These are phyloP conservation scores for Aratinga solstitialis DNA, from an alignment of 2,797 vertebrate genomes.

Conservation along the genomic window DNA sequence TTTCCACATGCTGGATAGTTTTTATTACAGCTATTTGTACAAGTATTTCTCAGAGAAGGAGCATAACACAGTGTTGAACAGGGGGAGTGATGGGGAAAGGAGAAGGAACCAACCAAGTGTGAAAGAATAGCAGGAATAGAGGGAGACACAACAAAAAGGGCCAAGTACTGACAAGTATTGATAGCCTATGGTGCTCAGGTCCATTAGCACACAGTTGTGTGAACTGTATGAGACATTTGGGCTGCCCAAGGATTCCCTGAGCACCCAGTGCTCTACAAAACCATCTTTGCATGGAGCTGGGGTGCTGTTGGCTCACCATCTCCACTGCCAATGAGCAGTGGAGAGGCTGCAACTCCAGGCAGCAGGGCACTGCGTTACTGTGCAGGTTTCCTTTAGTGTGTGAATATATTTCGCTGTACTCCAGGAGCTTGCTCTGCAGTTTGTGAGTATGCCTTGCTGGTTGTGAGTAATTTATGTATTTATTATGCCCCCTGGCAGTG, in stretches of 20 bases:
- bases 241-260: neutral
- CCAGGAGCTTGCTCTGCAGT: neutral
- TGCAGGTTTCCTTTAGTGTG: neutral
- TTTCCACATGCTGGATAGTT: neutral
- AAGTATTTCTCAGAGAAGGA: neutral
- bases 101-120: neutral
- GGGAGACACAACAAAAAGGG: neutral
- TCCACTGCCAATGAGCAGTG: neutral
- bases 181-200: neutral
- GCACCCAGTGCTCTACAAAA: neutral
- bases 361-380: neutral
- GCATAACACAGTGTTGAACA: neutral
- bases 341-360: neutral
- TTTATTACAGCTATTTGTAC: neutral
- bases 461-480: conserved; percentile 59
- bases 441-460: neutral
- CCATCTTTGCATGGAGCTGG: neutral
- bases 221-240: neutral
- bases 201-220: neutral
- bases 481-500: conserved; percentile 48
- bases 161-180: neutral
- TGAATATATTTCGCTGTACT: neutral
- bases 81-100: neutral
- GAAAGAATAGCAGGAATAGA: neutral
- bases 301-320: neutral